Conservation (phyloP, 2,888 invertebrate genomes). For the Creontiades dilutus region DNA sequence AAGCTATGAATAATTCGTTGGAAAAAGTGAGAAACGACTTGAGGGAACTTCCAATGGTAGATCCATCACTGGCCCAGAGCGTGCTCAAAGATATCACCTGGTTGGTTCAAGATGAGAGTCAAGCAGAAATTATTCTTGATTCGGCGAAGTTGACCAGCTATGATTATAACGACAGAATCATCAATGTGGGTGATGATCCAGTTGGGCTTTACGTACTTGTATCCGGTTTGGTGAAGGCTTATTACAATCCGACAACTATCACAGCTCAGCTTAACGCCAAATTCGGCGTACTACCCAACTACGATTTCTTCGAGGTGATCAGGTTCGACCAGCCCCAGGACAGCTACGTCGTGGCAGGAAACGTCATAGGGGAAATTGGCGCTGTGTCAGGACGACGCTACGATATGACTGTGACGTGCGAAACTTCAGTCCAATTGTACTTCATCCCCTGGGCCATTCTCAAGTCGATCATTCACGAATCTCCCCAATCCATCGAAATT, state of each 20-base stretch:
- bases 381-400: conserved; percentile 58
- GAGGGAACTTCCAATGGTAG: conserved; percentile 53
- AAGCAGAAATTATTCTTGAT: not conserved
- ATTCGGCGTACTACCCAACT: conserved; percentile 60
- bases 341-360: conserved; percentile 64
- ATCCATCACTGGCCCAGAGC: conserved; percentile 59
- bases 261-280: conserved; percentile 35
- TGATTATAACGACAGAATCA: conserved; percentile 63
- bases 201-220: conserved; percentile 53
- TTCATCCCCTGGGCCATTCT: conserved; percentile 50
- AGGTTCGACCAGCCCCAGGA: conserved; percentile 56
- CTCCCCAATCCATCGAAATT: not conserved
- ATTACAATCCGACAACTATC: conserved; percentile 53
- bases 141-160: conserved; percentile 43
- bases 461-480: conserved; percentile 47
- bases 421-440: conserved; percentile 64
- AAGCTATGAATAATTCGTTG: conserved; percentile 49
- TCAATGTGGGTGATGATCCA: conserved; percentile 61
- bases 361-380: conserved; percentile 61
- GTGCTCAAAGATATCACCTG: conserved; percentile 47
- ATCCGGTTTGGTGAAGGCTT: conserved; percentile 54
- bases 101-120: conserved; percentile 4
- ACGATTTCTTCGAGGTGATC: conserved; percentile 58
- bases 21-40: conserved; percentile 45
- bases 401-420: conserved; percentile 61